phyloP scores from a whole-genome alignment of 2,113 vertebrate genomes.

The Harpagus bidentatus region DNA sequence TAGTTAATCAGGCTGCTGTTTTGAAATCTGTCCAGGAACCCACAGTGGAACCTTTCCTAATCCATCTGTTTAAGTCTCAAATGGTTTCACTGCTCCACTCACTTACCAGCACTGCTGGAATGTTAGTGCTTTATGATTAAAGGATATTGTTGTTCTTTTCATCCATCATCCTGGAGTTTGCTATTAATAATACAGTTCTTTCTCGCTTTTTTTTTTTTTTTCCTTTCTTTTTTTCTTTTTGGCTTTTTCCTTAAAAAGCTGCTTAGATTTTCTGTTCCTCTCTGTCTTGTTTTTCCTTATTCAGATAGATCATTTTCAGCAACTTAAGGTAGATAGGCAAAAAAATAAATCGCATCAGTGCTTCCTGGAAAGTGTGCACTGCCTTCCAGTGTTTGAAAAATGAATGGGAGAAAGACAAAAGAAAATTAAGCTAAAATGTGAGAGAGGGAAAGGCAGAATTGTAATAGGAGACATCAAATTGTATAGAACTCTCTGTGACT shows the following conservation, averaged over 20 bases:
- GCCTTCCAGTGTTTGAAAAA: slow-evolving; percentile 33
- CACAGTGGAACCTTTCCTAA: slow-evolving; percentile 69
- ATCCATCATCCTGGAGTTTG: slow-evolving; percentile 64
- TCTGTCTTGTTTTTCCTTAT: background rate
- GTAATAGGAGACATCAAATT: background rate
- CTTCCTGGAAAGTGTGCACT: background rate
- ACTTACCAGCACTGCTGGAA: slow-evolving; percentile 66
- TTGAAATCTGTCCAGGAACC: slow-evolving; percentile 69
- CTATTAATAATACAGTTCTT: slow-evolving; percentile 57
- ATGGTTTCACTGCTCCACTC: slow-evolving; percentile 65
- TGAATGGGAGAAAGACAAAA: slow-evolving; percentile 24
- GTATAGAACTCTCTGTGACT: background rate
- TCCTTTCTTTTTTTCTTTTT: background rate
- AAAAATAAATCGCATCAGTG: background rate
- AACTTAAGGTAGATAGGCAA: background rate
- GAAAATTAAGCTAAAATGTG: slow-evolving; percentile 23
- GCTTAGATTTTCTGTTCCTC: slow-evolving; percentile 5
- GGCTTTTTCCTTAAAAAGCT: background rate
- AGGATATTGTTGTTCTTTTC: slow-evolving; percentile 69
- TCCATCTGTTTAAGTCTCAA: slow-evolving; percentile 71
- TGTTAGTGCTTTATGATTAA: slow-evolving; percentile 70
- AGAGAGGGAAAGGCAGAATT: background rate
- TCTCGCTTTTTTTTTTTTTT: too few species aligned
- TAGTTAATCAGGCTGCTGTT: slow-evolving; percentile 70
- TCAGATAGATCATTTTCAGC: slow-evolving; percentile 29